Evolutionary conservation across 1,140 invertebrate species (phyloP), one percentile per base, ranked within the genome.

Genomic region (Pogonomyrmex californicus): DNA sequence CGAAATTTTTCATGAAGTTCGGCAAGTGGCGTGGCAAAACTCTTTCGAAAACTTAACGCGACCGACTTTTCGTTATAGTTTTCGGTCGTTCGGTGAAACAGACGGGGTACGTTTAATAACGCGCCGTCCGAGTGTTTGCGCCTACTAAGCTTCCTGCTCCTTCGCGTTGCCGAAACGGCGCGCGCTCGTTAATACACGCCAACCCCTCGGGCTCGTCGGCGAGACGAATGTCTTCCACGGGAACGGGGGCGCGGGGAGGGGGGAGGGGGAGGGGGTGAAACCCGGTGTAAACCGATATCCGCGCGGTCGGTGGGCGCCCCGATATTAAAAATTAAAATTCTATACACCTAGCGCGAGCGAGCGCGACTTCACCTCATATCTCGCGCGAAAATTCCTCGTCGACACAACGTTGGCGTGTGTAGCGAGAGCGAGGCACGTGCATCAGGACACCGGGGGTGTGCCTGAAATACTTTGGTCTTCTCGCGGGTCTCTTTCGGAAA

Each of bases 301-400:
- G 33, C 12, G 33, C n/a, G 36, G 44, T 38, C 33, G 36, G 12
- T 23, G 23, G 0, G 23, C 23, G 23, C 23, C 23, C 9, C 54
- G 56, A 81, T 83, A 83, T 83, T 75, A 68, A 83, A 83, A 83
- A 83, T 83, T 83, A 83, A 83, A 75, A 83, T 83, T 83, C 54
- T 49, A 75, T 47, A 83, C 79, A 75, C 49, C 51, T 23, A 44
- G 36, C 38, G 41, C 51, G 36, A 60, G 44, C 12, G 47, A 60
- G 44, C 12, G 47, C 76, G 66, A 71, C 17, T 75, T 47, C 44
- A 83, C n/a, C 68, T 60, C 68, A 49, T 83, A 47, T 75, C 68
- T 73, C 54, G 41, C 54, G 6, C 54, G 54, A 36, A 75, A 73
- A 83, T 83, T 75, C 68, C 14, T 75, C n/a, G 33, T 30, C 33